A percentile compares a stretch with the other conserved stretches of the same genome.
Evolutionary conservation across 2,888 invertebrate genomes (phyloP).

Genomic region (Pimpla rufipes): DNA sequence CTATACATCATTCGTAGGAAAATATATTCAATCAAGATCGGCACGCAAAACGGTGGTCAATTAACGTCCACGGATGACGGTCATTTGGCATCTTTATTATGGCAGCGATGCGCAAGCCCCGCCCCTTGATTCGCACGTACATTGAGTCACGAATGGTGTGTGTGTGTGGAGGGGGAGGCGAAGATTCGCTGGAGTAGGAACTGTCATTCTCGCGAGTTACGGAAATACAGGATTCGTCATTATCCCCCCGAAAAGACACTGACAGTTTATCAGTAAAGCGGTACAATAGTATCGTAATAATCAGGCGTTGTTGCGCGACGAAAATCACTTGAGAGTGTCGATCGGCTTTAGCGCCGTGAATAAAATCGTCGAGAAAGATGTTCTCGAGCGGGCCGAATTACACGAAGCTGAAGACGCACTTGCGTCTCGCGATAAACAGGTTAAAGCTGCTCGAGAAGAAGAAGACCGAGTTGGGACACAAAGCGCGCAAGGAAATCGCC

Average conservation of each 20-base stretch:
- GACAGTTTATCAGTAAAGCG: constrained; percentile 5
- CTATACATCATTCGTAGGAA: background rate
- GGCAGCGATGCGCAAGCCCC: background rate
- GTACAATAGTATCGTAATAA: background rate
- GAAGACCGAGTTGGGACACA: constrained; percentile 98
- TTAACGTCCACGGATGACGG: background rate
- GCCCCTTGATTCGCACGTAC: background rate
- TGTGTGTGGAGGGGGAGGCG: background rate
- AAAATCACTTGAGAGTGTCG: constrained; percentile 5
- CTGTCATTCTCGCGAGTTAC: constrained; percentile 58
- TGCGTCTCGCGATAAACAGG: constrained; percentile 96
- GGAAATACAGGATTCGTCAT: constrained; percentile 58
- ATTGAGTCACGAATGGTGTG: constrained; percentile 10
- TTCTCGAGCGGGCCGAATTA: constrained; percentile 97
- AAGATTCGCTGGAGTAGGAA: constrained; percentile 29
- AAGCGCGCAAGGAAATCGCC: constrained; percentile 98
- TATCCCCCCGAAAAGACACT: constrained; percentile 16
- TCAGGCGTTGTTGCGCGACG: background rate
- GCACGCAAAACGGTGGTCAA: background rate
- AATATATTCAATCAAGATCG: background rate
- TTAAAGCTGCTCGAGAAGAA: constrained; percentile 98
- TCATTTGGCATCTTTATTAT: constrained; percentile 2
- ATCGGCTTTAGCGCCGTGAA: constrained; percentile 14
- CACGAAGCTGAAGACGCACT: constrained; percentile 97
- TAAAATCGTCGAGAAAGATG: constrained; percentile 86